Evolutionary conservation across 2,888 invertebrate species (phyloP).

Genomic region (Amphipoea oculea): DNA sequence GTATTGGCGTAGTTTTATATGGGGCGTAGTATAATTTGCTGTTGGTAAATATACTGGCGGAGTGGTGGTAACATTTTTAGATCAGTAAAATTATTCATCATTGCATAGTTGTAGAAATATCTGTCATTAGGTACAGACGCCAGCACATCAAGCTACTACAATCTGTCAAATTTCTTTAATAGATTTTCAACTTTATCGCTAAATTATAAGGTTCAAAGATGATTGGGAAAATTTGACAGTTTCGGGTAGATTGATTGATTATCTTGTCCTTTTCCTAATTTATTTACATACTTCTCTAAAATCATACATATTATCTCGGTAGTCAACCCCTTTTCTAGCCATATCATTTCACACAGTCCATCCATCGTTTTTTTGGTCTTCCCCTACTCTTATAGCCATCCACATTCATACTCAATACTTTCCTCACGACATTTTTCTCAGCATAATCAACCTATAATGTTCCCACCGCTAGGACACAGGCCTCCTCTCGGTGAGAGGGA

Average conservation of each 20-base stretch:
- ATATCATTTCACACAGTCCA: background rate
- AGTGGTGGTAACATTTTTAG: background rate
- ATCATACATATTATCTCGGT: background rate
- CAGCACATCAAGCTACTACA: too few relatives aligned
- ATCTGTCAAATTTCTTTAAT: too few relatives aligned
- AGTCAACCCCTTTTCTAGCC: background rate
- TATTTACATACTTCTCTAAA: background rate
- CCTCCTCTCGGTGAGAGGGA: too few relatives aligned
- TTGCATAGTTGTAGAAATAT: background rate
- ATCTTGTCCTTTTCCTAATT: background rate
- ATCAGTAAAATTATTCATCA: background rate
- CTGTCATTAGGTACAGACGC: background rate
- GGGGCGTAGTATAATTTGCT: constrained; percentile 1
- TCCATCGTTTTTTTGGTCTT: background rate
- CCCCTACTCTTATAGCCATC: background rate
- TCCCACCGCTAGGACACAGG: too few relatives aligned
- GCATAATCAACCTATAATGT: too few relatives aligned
- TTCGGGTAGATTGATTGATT: too few relatives aligned
- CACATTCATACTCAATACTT: background rate
- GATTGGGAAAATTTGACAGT: too few relatives aligned
- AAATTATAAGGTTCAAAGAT: too few relatives aligned
- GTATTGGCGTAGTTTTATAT: constrained; percentile 27
- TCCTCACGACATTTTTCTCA: background rate
- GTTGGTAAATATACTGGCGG: background rate
- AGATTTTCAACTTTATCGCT: too few relatives aligned